Evolutionary conservation across 2,888 invertebrate genomes (phyloP), one percentile per base, ranked within the genome.

Genomic region (Drosophila seclusa): DNA sequence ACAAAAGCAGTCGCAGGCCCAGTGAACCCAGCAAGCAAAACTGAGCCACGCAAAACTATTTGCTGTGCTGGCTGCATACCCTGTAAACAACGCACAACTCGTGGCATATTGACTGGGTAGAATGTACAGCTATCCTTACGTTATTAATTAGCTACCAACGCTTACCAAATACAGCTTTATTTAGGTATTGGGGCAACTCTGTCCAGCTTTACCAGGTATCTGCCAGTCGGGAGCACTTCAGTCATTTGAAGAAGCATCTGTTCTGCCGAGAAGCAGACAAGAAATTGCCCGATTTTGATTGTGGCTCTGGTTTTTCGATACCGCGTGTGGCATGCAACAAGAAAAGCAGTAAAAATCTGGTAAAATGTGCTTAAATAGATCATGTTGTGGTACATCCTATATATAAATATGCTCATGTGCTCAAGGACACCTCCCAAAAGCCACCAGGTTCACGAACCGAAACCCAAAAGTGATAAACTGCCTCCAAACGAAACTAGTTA

Each of bases 1-100:
- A 67, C 75, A 60, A 68, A 74, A 63, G 63, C 45, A 64, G 57
- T 68, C 58, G 21, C 68, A 66, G 53, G 24, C 74, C 52, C 59
- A 55, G 42, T 54, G 64, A 67, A 64, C 60, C 45, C 79, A 38
- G 45, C 63, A 32, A 68, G 60, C 75, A 58, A 48, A 62, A 67
- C 67, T 27, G 66, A 67, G 45, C 45, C 59, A 67, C 31, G 38
- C 67, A 53, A 68, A 76, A 68, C 73, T 72, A 63, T 76, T 63
- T 63, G 54, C 52, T 24, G 32, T 31, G 32, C 55, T 38, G 27
- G 29, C 55, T 38, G 27, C 24, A n/a, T 6, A 76, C 73, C 76
- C 73, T 73, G 40, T 31, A 67, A 42, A 27, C 21, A 29, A 29
- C 7, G 36, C 16, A 34, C 13, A 29, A 36, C n/a, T 24, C 1